Evolutionary conservation across 2,888 invertebrate genomes (phyloP).

Genomic region (Eupithecia centaureata): DNA sequence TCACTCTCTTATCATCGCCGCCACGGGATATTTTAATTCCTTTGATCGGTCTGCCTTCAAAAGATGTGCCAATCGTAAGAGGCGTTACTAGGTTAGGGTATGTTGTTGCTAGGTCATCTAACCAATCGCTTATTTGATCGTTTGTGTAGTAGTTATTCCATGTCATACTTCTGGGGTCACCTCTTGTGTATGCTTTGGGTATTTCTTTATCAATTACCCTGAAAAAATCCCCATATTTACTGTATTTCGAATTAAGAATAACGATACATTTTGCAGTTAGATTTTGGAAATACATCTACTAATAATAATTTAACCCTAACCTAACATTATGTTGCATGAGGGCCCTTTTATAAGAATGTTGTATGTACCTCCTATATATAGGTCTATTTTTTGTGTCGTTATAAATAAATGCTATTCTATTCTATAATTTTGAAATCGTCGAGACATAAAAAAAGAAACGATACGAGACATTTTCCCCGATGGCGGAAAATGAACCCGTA

Average conservation of each 20-base stretch:
- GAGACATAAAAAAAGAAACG: background rate
- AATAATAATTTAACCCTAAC: too few relatives aligned
- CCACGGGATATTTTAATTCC: conserved; percentile 72
- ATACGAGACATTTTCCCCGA: background rate
- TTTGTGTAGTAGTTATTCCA: conserved; percentile 85
- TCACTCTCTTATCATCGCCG: conserved; percentile 55
- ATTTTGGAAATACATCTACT: too few relatives aligned
- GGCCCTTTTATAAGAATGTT: too few relatives aligned
- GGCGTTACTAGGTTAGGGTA: conserved; percentile 73
- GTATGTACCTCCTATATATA: too few relatives aligned
- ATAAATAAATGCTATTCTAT: too few relatives aligned
- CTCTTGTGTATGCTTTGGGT: conserved; percentile 47
- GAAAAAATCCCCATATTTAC: background rate
- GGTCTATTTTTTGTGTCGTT: too few relatives aligned
- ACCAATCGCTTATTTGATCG: conserved; percentile 85
- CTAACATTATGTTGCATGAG: too few relatives aligned
- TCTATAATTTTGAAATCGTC: background rate
- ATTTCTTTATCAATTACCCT: conserved; percentile 77
- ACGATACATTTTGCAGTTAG: background rate
- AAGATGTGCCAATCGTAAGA: conserved; percentile 69
- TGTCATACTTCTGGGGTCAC: conserved; percentile 45
- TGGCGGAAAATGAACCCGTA: background rate
- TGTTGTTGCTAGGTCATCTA: conserved; percentile 73
- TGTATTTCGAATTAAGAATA: background rate
- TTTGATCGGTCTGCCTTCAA: conserved; percentile 71